Conservation (phyloP, 2,888 invertebrate genomes). For the Brachylomia viminalis region DNA sequence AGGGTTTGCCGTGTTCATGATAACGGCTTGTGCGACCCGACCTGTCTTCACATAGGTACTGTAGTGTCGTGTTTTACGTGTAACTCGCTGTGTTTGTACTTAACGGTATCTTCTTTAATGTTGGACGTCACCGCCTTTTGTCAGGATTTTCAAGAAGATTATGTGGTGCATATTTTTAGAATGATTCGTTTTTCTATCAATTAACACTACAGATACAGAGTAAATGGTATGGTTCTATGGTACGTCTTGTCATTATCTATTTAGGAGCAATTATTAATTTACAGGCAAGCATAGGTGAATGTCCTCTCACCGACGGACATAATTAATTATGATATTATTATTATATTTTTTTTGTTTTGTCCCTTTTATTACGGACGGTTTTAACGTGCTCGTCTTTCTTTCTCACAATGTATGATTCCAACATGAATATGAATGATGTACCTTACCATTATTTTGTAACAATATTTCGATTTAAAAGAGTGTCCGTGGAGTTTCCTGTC, state of each 20-base stretch:
- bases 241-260: neutral
- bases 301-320: neutral
- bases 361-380: too few relatives aligned
- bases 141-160: neutral
- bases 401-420: too few relatives aligned
- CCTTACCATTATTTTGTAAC: too few relatives aligned
- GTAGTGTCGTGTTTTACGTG: slow-evolving; percentile 5
- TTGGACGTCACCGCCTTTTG: neutral
- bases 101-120: slow-evolving; percentile 1
- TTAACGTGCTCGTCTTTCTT: too few relatives aligned
- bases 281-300: too few relatives aligned
- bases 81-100: slow-evolving; percentile 12
- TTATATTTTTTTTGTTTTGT: too few relatives aligned
- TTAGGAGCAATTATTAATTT: neutral
- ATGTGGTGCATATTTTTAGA: too few relatives aligned
- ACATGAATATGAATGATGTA: too few relatives aligned
- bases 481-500: too few relatives aligned
- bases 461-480: too few relatives aligned
- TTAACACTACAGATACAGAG: neutral
- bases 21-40: slow-evolving; percentile 44
- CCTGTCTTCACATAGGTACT: slow-evolving; percentile 13
- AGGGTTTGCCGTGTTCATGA: slow-evolving; percentile 38
- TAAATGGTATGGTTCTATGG: neutral
- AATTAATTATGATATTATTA: slow-evolving; percentile 2
- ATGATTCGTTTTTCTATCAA: neutral